These are phyloP conservation scores for Trematocara zebra DNA, from an alignment of 2,113 vertebrate species.

Conservation along the genomic window DNA sequence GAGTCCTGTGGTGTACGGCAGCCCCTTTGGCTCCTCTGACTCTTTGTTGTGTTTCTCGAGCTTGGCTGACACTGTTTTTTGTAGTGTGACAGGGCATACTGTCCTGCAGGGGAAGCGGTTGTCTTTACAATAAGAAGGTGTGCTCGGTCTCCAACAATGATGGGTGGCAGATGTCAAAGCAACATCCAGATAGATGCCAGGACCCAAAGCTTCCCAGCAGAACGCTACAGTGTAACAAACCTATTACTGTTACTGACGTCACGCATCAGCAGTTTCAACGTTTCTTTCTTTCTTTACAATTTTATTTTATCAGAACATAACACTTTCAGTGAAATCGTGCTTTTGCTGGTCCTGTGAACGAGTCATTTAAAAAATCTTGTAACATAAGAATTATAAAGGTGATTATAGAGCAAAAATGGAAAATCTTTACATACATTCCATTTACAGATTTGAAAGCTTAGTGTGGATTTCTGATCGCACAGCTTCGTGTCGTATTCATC, in stretches of 20 bases:
- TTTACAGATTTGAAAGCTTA: not conserved
- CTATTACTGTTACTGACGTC: not conserved
- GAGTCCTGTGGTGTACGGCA: not conserved
- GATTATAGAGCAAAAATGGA: not conserved
- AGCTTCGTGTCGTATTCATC: fast-evolving
- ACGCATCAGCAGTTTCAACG: not conserved
- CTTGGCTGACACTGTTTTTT: not conserved
- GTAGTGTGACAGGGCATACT: not conserved
- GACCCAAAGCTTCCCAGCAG: not conserved
- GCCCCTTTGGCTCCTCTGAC: not conserved
- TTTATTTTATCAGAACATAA: not conserved
- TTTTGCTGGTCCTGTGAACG: not conserved
- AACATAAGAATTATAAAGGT: not conserved
- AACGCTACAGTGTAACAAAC: not conserved
- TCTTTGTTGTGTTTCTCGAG: not conserved
- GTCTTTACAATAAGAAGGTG: not conserved
- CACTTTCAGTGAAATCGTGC: not conserved
- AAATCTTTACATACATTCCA: not conserved
- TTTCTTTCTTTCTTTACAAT: not conserved
- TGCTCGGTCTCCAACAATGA: not conserved
- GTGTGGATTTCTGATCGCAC: not conserved
- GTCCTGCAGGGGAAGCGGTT: not conserved
- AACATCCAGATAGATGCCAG: not conserved
- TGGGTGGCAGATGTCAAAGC: not conserved
- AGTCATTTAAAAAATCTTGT: not conserved